These are phyloP conservation scores for Hestina assimilis DNA, from an alignment of 1,140 invertebrate species.

Conservation along the genomic window DNA sequence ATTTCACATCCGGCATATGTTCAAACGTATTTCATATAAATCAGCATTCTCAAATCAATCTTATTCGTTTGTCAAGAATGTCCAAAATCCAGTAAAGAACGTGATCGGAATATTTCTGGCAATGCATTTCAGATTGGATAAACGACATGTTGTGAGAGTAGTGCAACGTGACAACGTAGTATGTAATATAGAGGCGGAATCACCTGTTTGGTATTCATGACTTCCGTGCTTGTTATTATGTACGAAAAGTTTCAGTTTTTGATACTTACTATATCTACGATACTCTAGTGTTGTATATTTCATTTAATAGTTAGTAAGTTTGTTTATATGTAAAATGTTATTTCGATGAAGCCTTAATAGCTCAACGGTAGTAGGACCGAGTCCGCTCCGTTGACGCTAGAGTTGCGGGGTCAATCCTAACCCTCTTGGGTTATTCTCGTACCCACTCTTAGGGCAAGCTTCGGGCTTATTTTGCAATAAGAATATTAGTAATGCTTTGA, in stretches of 20 bases:
- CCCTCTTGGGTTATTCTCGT: no score
- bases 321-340: no score
- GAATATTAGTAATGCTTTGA: no score
- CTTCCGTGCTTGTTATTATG: not conserved
- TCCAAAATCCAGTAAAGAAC: not conserved
- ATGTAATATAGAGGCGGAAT: slow-evolving; percentile 18
- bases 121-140: slow-evolving; percentile 28
- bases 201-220: slow-evolving; percentile 7
- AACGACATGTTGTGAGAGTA: slow-evolving; percentile 32
- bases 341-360: no score
- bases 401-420: no score
- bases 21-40: slow-evolving; percentile 6
- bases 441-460: no score
- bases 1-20: slow-evolving; percentile 59
- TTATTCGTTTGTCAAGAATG: slow-evolving; percentile 17
- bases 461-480: no score
- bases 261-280: no score
- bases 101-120: slow-evolving; percentile 15
- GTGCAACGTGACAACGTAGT: slow-evolving; percentile 18
- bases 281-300: no score
- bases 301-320: no score
- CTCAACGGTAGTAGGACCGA: no score
- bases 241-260: not conserved
- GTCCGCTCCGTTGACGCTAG: no score
- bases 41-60: slow-evolving; percentile 5